Evolutionary conservation across 2,797 vertebrate genomes (phyloP).

Genomic region (Chromis chromis): DNA sequence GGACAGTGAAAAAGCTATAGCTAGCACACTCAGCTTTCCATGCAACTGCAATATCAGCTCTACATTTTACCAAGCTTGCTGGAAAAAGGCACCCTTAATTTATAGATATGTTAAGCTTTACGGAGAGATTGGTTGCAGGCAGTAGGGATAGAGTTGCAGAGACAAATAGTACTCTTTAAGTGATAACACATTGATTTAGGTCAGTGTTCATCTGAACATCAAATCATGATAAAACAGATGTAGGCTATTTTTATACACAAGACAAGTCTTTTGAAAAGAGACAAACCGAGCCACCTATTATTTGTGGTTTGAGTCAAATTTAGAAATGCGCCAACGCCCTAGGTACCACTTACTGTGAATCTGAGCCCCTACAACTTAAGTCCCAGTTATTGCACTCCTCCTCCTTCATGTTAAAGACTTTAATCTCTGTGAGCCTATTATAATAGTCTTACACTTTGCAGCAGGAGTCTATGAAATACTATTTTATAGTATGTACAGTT

Average conservation of each 20-base stretch:
- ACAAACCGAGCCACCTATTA: neutral
- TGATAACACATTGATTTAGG: neutral
- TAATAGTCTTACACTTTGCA: neutral
- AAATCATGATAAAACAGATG: neutral
- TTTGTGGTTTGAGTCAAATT: conserved; percentile 35
- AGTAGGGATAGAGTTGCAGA: neutral
- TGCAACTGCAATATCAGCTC: neutral
- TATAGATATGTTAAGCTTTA: neutral
- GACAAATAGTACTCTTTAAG: neutral
- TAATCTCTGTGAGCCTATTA: conserved; percentile 1
- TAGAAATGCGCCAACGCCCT: conserved; percentile 25
- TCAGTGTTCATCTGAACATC: neutral
- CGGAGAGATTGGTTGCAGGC: neutral
- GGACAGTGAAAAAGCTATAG: neutral
- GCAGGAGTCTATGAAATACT: neutral
- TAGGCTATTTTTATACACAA: neutral
- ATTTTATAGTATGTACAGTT: no score
- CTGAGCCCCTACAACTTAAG: neutral
- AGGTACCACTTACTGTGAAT: conserved; percentile 24
- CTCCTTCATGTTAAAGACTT: conserved; percentile 1
- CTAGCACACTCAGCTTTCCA: neutral
- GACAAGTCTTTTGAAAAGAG: conserved; percentile 2
- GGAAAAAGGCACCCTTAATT: conserved; percentile 1
- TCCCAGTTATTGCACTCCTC: conserved; percentile 31
- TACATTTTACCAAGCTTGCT: neutral